These are phyloP conservation scores for Trogon surrucura DNA, from an alignment of 2,113 vertebrate genomes.

Conservation along the genomic window DNA sequence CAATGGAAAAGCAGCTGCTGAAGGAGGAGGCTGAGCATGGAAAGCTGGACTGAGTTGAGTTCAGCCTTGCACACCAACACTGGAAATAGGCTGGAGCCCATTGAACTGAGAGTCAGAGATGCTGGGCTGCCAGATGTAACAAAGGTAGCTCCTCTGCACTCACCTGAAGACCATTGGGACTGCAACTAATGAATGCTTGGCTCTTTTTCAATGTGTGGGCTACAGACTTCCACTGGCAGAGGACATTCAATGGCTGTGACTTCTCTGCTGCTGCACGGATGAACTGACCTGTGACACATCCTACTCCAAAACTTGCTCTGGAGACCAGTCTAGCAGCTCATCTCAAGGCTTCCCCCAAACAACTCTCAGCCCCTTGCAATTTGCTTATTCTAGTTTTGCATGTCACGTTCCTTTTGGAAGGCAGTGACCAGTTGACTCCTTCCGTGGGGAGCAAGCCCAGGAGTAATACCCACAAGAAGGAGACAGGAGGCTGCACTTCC, in stretches of 20 bases:
- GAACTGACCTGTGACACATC: not conserved
- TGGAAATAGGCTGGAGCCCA: not conserved
- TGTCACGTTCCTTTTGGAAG: not conserved
- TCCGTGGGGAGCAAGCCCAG: not conserved
- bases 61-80: fast-evolving
- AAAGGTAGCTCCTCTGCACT: not conserved
- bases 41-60: not conserved
- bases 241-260: not conserved
- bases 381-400: not conserved
- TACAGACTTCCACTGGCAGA: not conserved
- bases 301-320: not conserved
- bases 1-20: not conserved
- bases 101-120: not conserved
- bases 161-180: not conserved
- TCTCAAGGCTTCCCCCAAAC: not conserved
- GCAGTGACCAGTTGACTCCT: not conserved
- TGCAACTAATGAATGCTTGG: not conserved
- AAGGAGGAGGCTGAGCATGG: not conserved
- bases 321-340: not conserved
- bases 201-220: not conserved
- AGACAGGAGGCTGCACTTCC: not conserved
- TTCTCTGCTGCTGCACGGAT: not conserved
- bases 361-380: not conserved
- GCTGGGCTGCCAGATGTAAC: not conserved
- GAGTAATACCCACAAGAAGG: not conserved